Evolutionary conservation across 2,113 vertebrate genomes (phyloP), one percentile per base, ranked within the genome.

Genomic region (Callopanchax toddi): DNA sequence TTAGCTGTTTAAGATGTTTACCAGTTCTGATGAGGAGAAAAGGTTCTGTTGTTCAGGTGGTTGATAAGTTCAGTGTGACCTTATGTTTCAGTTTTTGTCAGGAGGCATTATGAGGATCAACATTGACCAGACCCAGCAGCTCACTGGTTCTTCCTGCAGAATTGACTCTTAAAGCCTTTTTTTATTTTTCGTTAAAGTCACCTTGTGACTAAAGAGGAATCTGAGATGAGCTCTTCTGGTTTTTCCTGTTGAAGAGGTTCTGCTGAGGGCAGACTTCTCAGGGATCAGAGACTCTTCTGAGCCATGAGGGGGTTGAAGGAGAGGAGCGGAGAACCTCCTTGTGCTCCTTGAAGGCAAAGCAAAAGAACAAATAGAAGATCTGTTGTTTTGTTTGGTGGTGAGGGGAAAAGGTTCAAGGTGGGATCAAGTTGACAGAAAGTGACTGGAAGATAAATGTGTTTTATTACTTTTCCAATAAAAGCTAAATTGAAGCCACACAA

Each of bases 361-460:
- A 12, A 51, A 17, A 51, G 49, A 51, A 18, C 49, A 51, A 29
- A 51, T n/a, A 51, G 49, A 51, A 51, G 25, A 17, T 22, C 20
- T 48, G 44, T 10, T 20, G 26, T 20, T 45, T 45, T 59, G 5
- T 22, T 60, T n/a, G 6, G 10, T 21, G 3, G 16, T 46, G 29
- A 10, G 3, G 16, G 6, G 18, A 25, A 15, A 37, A 17, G 21
- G 16, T 39, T 40, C 25, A 45, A 48, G 13, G 15, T 42, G 12
- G n/a, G 4, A 42, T 32, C 22, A 43, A 17, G 48, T 29, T 42
- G 6, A 16, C 21, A 22, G 32, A 48, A 48, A 48, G 26, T 48
- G 20, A 60, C 26, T 17, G 29, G 15, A 23, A 9, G 10, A 13
- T 11, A 49, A 39, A 37, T 22, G 13, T 16, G 15, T 29, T 20